A percentile compares a stretch with the other conserved stretches of the same genome.
Evolutionary conservation across 2,888 invertebrate species (phyloP).

Genomic region (Cosmopolites sordidus): DNA sequence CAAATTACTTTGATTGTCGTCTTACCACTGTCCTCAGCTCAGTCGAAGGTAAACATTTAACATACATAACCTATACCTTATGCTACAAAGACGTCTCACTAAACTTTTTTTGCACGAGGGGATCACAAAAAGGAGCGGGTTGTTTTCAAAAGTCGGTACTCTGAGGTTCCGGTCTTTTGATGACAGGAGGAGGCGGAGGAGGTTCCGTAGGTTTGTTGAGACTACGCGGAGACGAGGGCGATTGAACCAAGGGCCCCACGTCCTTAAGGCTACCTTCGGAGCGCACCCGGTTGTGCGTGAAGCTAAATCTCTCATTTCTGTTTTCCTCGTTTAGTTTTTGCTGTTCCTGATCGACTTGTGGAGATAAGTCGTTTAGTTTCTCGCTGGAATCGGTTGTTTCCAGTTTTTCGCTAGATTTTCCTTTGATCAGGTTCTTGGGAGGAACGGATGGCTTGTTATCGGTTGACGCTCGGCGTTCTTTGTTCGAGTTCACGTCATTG

Average conservation of each 20-base stretch:
- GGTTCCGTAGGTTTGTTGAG: slow-evolving; percentile 47
- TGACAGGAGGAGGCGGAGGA: slow-evolving; percentile 47
- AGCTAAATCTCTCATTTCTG: slow-evolving; percentile 41
- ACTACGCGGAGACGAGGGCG: slow-evolving; percentile 42
- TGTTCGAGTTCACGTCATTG: slow-evolving; percentile 38
- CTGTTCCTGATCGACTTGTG: slow-evolving; percentile 1
- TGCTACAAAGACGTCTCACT: slow-evolving; percentile 15
- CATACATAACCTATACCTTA: not conserved
- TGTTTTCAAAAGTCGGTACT: slow-evolving; percentile 44
- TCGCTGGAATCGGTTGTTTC: slow-evolving; percentile 30
- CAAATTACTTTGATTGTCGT: not conserved
- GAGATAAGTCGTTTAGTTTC: slow-evolving; percentile 25
- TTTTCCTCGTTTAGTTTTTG: slow-evolving; percentile 36
- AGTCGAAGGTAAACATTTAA: not conserved
- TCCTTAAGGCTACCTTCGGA: slow-evolving; percentile 49
- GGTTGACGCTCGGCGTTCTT: slow-evolving; percentile 30
- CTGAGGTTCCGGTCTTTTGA: slow-evolving; percentile 35
- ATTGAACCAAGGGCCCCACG: slow-evolving; percentile 24
- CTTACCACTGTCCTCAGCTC: not conserved
- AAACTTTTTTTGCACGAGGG: slow-evolving; percentile 4
- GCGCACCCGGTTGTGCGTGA: slow-evolving; percentile 46
- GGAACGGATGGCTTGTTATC: slow-evolving; percentile 40
- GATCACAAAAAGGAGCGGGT: slow-evolving; percentile 12
- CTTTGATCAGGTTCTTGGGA: slow-evolving; percentile 32
- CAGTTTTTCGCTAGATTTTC: slow-evolving; percentile 26